Evolutionary conservation across 2,888 invertebrate genomes (phyloP), one percentile per base, ranked within the genome.

Genomic region (Conus canariensis): DNA sequence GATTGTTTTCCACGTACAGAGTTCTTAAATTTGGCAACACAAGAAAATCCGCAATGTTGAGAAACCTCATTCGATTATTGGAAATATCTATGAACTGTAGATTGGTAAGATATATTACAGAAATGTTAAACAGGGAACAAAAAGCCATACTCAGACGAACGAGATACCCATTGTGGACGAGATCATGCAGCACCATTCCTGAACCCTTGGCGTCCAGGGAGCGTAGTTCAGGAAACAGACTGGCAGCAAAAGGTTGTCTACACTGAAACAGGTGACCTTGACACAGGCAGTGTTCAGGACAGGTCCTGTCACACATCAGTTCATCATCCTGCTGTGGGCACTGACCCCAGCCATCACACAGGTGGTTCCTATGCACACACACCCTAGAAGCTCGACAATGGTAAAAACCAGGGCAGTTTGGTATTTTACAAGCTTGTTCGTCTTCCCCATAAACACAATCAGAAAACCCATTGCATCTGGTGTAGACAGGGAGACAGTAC

Each of bases 341-440:
- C 70, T 74, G 70, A 74, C 70, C 70, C 70, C 70, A 74, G 70
- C 70, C 70, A 74, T 74, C 70, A 74, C 70, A 74, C 70, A 74
- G 16, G 22, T 74, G 19, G 12, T 74, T 3, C 45, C 70, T 74
- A 3, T 22, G 22, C 22, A 22, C 19, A 74, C 70, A 74, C 19
- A 10, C 70, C 22, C 8, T 3, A 22, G 70, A 74, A 19, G 70
- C 70, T 22, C 22, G 16, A n/a, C 70, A 74, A 19, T 22, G 70
- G n/a, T 74, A 74, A 22, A 74, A 74, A 74, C 70, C 70, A 19
- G 70, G 70, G 4, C 70, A 74, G 19, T 1, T 74, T 22, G 22
- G 2, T 74, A 8, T 74, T 22, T 74, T n/a, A 22, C 70, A 74
- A 3, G 14, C 22, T 22, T 74, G 19, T 74, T 74, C 70, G 12